These are phyloP conservation scores for Drosophila busckii DNA, from an alignment of 1,140 invertebrate species.

Conservation along the genomic window DNA sequence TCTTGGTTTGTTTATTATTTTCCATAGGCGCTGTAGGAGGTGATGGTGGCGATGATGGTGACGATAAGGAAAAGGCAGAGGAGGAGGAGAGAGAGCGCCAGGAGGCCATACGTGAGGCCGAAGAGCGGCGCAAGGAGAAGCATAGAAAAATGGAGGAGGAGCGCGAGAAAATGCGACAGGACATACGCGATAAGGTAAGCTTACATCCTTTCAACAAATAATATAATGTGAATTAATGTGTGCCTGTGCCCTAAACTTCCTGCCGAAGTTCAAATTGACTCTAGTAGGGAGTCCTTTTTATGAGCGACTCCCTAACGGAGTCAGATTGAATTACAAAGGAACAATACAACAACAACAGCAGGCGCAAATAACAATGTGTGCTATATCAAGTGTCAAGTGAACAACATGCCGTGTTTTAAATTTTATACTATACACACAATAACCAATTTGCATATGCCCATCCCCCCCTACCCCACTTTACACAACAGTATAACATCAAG, in stretches of 20 bases:
- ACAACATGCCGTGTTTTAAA: too few relatives aligned
- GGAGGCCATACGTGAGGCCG: slow-evolving; percentile 95
- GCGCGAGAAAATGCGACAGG: slow-evolving; percentile 97
- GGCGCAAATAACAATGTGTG: too few relatives aligned
- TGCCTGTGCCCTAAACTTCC: slow-evolving; percentile 80
- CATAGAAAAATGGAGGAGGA: slow-evolving; percentile 99
- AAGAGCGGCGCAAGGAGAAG: slow-evolving; percentile 96
- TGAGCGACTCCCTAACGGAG: slow-evolving; percentile 96
- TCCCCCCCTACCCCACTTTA: neutral
- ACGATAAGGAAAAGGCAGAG: slow-evolving; percentile 96
- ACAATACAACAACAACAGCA: slow-evolving; percentile 29
- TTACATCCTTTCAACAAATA: neutral
- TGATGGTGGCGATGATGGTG: slow-evolving; percentile 91
- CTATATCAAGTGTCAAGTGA: slow-evolving; percentile 6
- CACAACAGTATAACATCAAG: slow-evolving; percentile 96
- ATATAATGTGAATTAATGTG: slow-evolving; percentile 19
- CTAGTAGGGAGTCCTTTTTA: slow-evolving; percentile 96
- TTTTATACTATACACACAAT: too few relatives aligned
- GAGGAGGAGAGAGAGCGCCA: slow-evolving; percentile 95
- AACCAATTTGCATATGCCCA: too few relatives aligned
- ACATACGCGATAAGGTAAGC: slow-evolving; percentile 96
- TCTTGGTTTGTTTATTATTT: slow-evolving; percentile 13
- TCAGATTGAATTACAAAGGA: slow-evolving; percentile 89
- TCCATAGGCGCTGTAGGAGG: slow-evolving; percentile 91
- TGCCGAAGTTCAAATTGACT: slow-evolving; percentile 96